Percentiles rank a stretch among this genome's conserved stretches.
Evolutionary conservation across 2,113 vertebrate species (phyloP).

Genomic region (Percina caprodes): DNA sequence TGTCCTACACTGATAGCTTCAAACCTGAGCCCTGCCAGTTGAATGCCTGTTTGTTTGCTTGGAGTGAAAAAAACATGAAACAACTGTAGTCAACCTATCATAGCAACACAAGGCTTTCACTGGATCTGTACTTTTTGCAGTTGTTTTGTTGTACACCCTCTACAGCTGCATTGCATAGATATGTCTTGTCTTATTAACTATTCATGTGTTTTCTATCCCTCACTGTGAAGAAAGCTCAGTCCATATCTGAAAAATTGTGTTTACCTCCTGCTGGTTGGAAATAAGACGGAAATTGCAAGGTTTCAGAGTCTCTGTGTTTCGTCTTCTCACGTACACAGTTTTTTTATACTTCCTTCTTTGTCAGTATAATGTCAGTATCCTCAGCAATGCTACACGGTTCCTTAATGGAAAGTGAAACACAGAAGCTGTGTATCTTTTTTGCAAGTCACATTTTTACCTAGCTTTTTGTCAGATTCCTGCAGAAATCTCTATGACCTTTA

Average conservation of each 20-base stretch:
- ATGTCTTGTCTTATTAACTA: slow-evolving; percentile 55
- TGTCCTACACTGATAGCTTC: slow-evolving; percentile 35
- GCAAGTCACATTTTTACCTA: neutral
- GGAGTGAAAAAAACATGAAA: slow-evolving; percentile 25
- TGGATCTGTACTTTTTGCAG: slow-evolving; percentile 23
- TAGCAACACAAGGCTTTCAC: slow-evolving; percentile 7
- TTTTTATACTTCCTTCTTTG: neutral
- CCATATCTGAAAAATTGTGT: slow-evolving; percentile 53
- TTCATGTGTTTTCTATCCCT: slow-evolving; percentile 64
- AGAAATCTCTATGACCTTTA: slow-evolving; percentile 10
- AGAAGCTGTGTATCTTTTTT: slow-evolving; percentile 4
- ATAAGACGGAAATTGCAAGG: slow-evolving; percentile 43
- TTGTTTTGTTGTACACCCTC: slow-evolving; percentile 39
- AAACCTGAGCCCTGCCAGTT: neutral
- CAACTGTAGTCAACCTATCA: slow-evolving; percentile 11
- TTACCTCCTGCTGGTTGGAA: slow-evolving; percentile 48
- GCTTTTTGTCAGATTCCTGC: neutral
- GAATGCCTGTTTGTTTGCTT: slow-evolving; percentile 24
- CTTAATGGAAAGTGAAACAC: slow-evolving; percentile 15
- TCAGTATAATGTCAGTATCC: neutral
- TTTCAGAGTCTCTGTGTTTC: slow-evolving; percentile 18
- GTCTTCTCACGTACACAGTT: neutral
- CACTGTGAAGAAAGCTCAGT: slow-evolving; percentile 58
- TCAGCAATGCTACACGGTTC: neutral
- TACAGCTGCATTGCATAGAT: slow-evolving; percentile 36